Percentiles rank a stretch among this genome's conserved stretches.
phyloP scores from a whole-genome alignment of 2,888 invertebrate species.

The Cyclophora punctaria region DNA sequence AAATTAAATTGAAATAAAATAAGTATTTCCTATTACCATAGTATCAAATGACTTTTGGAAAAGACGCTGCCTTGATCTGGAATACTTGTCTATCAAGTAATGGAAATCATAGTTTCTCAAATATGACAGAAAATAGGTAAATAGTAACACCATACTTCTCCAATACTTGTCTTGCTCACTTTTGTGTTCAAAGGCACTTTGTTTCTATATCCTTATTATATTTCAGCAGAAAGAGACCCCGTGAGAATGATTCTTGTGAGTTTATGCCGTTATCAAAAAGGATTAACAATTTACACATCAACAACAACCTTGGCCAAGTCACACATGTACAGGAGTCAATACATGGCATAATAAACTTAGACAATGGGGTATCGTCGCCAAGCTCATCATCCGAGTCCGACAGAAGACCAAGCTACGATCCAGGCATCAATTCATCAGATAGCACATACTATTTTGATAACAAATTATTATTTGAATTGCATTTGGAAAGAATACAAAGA shows the following conservation, averaged over 20 bases:
- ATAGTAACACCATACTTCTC: slow-evolving; percentile 3
- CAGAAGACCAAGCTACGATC: slow-evolving; percentile 77
- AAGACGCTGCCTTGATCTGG: slow-evolving; percentile 40
- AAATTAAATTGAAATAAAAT: neutral
- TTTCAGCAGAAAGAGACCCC: slow-evolving; percentile 81
- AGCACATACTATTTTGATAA: slow-evolving; percentile 93
- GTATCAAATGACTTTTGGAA: slow-evolving; percentile 56
- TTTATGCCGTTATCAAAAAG: slow-evolving; percentile 92
- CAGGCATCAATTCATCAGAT: slow-evolving; percentile 83
- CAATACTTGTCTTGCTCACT: too few species aligned
- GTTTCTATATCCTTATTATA: neutral
- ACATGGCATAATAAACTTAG: slow-evolving; percentile 38
- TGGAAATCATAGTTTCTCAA: slow-evolving; percentile 47
- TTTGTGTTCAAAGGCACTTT: neutral
- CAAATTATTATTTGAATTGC: slow-evolving; percentile 89
- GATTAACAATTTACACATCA: slow-evolving; percentile 91
- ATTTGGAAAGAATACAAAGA: slow-evolving; percentile 86
- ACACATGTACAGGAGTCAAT: slow-evolving; percentile 43
- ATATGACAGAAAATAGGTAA: slow-evolving; percentile 69
- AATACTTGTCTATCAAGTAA: slow-evolving; percentile 45
- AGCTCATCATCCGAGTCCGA: slow-evolving; percentile 48
- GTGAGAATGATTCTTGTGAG: slow-evolving; percentile 85
- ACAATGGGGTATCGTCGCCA: slow-evolving; percentile 49
- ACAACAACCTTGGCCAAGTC: slow-evolving; percentile 59
- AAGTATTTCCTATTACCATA: too few species aligned